Conservation (phyloP, 1,140 invertebrate genomes). For the Euborellia annulipes region DNA sequence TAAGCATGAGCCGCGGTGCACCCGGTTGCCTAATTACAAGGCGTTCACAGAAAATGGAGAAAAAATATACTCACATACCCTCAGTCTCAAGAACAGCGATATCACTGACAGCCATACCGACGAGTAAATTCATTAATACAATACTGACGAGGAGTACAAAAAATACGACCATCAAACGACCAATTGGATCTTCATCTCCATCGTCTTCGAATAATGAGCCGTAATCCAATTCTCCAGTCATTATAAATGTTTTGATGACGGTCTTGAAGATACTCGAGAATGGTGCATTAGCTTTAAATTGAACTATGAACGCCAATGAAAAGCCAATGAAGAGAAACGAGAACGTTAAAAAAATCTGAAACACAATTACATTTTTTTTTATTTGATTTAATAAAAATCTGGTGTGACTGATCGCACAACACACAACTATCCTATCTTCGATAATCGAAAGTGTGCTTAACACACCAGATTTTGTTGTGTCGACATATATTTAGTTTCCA, state of each 20-base stretch:
- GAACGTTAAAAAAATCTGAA: conserved; percentile 30
- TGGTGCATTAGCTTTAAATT: conserved; percentile 27
- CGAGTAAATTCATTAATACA: conserved; percentile 43
- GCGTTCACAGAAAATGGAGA: too few species aligned
- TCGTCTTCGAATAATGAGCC: conserved; percentile 26
- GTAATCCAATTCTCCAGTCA: conserved; percentile 39
- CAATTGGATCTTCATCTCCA: conserved; percentile 21
- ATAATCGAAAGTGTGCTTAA: too few species aligned
- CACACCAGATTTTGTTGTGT: too few species aligned
- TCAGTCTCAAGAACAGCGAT: conserved; percentile 37
- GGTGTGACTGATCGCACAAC: too few species aligned
- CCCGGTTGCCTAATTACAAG: too few species aligned
- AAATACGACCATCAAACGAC: conserved; percentile 36
- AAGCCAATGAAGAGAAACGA: conserved; percentile 36
- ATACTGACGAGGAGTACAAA: conserved; percentile 45
- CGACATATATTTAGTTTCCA: too few species aligned
- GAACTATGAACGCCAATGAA: conserved; percentile 34
- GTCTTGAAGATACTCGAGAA: conserved; percentile 31
- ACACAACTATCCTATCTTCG: too few species aligned
- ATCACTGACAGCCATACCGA: conserved; percentile 45
- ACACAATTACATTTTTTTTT: too few species aligned
- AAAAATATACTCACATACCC: conserved; percentile 22
- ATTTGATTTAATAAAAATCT: too few species aligned
- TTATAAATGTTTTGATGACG: conserved; percentile 34
- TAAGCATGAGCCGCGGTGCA: too few species aligned